Percentiles rank a stretch among this genome's conserved stretches.
Conservation (phyloP, 2,888 invertebrate genomes). For the Napeogenes inachia region DNA sequence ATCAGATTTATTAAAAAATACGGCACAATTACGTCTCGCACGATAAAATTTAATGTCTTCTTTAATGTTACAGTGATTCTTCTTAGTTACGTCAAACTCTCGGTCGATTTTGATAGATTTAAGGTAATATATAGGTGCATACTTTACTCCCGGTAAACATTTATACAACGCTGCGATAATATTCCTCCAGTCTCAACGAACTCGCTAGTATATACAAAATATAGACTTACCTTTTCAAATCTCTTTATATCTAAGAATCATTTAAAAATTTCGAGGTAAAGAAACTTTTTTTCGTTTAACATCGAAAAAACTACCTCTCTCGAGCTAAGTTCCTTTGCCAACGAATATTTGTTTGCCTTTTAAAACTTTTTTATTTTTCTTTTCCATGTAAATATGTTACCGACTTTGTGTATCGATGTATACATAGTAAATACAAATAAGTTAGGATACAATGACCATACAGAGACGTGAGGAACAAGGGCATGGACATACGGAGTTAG, state of each 20-base stretch:
- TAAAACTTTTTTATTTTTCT: slow-evolving; percentile 9
- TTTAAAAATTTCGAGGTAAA: background rate
- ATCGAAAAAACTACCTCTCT: slow-evolving; percentile 41
- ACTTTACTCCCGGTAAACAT: too few species aligned
- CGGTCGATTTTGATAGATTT: background rate
- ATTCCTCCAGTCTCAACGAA: too few species aligned
- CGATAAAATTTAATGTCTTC: background rate
- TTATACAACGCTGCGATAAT: too few species aligned
- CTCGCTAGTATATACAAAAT: too few species aligned
- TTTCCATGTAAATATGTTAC: background rate
- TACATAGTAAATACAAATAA: background rate
- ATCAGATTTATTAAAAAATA: background rate
- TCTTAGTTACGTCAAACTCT: background rate
- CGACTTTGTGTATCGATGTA: background rate
- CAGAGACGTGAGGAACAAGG: slow-evolving; percentile 1
- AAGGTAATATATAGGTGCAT: background rate
- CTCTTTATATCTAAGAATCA: too few species aligned
- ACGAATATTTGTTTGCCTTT: slow-evolving; percentile 27
- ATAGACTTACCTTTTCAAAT: too few species aligned
- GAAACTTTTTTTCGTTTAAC: slow-evolving; percentile 19
- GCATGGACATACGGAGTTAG: slow-evolving; percentile 13
- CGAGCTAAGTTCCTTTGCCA: slow-evolving; percentile 34
- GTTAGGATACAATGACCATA: background rate
- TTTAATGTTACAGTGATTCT: background rate
- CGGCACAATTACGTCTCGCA: background rate